Conservation (phyloP, 2,113 vertebrate genomes). For the Phaethornis superciliosus region DNA sequence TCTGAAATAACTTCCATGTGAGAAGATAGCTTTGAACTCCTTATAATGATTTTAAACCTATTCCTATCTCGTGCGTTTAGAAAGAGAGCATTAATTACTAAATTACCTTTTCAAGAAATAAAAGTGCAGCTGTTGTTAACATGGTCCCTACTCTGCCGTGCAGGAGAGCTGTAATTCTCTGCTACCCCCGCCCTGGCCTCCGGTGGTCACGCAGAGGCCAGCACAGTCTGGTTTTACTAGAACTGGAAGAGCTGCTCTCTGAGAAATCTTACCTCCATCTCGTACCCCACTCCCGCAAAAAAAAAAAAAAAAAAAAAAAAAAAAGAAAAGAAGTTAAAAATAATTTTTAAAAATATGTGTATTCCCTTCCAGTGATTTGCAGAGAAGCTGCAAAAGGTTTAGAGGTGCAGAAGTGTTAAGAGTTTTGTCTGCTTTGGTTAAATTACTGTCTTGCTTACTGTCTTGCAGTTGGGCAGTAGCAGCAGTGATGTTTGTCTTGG, state of each 20-base stretch:
- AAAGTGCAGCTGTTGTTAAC: not conserved
- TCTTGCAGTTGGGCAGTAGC: not conserved
- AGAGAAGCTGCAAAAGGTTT: not conserved
- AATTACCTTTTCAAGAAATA: conserved; percentile 4
- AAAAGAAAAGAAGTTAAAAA: not conserved
- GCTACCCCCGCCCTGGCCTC: not conserved
- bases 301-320: not conserved
- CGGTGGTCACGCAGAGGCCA: not conserved
- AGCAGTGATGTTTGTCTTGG: rapidly evolving
- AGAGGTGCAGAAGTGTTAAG: too few species aligned
- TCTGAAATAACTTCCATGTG: not conserved
- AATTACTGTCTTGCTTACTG: not conserved
- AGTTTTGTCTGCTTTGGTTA: not conserved
- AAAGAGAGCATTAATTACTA: not conserved
- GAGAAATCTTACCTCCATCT: not conserved
- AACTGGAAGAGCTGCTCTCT: not conserved
- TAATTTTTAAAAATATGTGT: not conserved
- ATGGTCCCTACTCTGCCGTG: rapidly evolving
- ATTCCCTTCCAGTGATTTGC: not conserved
- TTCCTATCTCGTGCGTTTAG: not conserved
- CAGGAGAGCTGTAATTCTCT: not conserved
- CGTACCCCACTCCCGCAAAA: not conserved
- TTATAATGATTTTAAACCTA: not conserved
- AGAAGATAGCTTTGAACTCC: not conserved
- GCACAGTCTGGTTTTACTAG: not conserved